These are phyloP conservation scores for Mythimna lalbum DNA, from an alignment of 2,888 invertebrate species.

Conservation along the genomic window DNA sequence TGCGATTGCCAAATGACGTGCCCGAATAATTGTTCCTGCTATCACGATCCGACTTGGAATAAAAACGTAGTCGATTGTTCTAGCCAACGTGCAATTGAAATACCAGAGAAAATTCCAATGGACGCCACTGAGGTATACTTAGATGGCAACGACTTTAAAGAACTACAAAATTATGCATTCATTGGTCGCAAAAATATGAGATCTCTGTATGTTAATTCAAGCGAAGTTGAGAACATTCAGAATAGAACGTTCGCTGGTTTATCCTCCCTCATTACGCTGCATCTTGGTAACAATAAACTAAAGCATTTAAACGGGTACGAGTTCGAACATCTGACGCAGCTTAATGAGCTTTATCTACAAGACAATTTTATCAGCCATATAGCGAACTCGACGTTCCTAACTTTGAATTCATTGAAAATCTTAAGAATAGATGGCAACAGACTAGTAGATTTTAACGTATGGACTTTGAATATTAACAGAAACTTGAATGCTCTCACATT, in stretches of 20 bases:
- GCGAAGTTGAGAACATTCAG: slow-evolving; percentile 95
- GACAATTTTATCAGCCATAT: slow-evolving; percentile 95
- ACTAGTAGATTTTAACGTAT: slow-evolving; percentile 94
- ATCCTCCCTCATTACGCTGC: slow-evolving; percentile 94
- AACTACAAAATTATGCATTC: slow-evolving; percentile 96
- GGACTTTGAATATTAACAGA: slow-evolving; percentile 92
- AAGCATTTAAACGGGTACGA: slow-evolving; percentile 95
- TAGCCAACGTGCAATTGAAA: slow-evolving; percentile 93
- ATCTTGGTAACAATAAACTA: slow-evolving; percentile 96
- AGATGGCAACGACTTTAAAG: slow-evolving; percentile 96
- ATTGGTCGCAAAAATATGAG: slow-evolving; percentile 97
- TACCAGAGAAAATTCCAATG: slow-evolving; percentile 97
- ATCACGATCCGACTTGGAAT: slow-evolving; percentile 98
- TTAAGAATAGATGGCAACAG: slow-evolving; percentile 96
- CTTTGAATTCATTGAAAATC: slow-evolving; percentile 94
- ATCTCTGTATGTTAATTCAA: slow-evolving; percentile 96
- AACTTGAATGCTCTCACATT: slow-evolving; percentile 93
- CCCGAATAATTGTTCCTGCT: slow-evolving; percentile 97
- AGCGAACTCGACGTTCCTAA: slow-evolving; percentile 94
- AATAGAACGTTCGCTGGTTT: slow-evolving; percentile 97
- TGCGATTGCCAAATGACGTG: slow-evolving; percentile 99
- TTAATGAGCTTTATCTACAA: slow-evolving; percentile 96
- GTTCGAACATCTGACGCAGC: slow-evolving; percentile 95
- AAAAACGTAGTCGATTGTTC: slow-evolving; percentile 98
- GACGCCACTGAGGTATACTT: slow-evolving; percentile 98